Evolutionary conservation across 2,797 vertebrate species (phyloP).

Genomic region (Amblyraja radiata): DNA sequence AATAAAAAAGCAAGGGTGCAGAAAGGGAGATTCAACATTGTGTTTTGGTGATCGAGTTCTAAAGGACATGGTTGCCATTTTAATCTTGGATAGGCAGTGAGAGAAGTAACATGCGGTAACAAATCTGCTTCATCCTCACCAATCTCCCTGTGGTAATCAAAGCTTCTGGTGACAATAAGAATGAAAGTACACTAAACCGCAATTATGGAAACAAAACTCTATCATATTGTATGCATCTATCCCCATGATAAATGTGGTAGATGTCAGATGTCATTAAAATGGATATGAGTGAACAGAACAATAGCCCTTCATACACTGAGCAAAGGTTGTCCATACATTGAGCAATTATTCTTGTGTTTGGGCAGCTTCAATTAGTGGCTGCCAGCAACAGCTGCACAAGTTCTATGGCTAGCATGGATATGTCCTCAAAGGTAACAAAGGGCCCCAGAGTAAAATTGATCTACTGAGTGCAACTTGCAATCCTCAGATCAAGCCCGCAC

Average conservation of each 20-base stretch:
- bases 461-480: neutral
- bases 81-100: neutral
- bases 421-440: neutral
- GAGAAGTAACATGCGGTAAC: neutral
- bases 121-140: neutral
- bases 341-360: neutral
- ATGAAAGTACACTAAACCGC: neutral
- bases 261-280: neutral
- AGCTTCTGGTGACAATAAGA: neutral
- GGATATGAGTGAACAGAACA: neutral
- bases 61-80: neutral
- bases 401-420: neutral
- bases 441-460: neutral
- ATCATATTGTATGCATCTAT: neutral
- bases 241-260: neutral
- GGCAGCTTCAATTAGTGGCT: too few relatives aligned
- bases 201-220: neutral
- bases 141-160: neutral
- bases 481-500: neutral
- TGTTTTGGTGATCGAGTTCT: neutral
- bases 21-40: neutral
- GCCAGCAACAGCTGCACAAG: neutral
- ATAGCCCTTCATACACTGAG: neutral
- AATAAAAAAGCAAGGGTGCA: neutral
- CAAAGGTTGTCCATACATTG: neutral